Evolutionary conservation across 1,140 invertebrate genomes (phyloP), one percentile per base, ranked within the genome.

Genomic region (Drosophila melanica): DNA sequence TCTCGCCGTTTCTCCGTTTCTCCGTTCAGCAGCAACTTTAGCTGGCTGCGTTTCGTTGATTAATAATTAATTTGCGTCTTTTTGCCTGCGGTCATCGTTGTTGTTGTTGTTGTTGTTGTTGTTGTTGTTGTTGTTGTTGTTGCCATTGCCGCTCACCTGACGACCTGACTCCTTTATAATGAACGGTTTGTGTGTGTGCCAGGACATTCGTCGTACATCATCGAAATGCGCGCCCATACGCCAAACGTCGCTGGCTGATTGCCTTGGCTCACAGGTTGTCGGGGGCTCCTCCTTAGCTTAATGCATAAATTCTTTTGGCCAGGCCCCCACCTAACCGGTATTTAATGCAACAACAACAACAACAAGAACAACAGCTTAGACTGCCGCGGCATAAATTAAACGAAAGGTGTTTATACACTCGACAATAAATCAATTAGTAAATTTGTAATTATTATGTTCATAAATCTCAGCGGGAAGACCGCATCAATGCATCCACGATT

Each of bases 381-480:
- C 69, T 44, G 55, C 65, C 48, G 65, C 77, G 69, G 82, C 81
- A 81, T 85, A 85, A 85, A 85, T 85, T 85, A 85, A 86, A 75
- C 79, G 37, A 82, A 82, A 90, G 87, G 87, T 90, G 86, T 82
- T 87, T 90, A 80, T 87, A 75, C 81, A 85, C 65, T 87, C 81
- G 81, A 81, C 81, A 90, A 90, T 90, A 90, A 90, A 90, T 90
- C 89, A 90, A 90, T 90, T 90, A 90, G 64, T 67, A 85, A 90
- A 89, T 90, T 90, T 90, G 81, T 90, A 90, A 90, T 90, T 90
- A 90, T 90, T 90, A 77, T 87, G 80, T 89, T 82, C 84, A 90
- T 90, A 90, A 90, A 90, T 90, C 89, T 86, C 67, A 53, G 41
- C 55, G 63, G 42, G 70, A 75, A 75, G 72, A 39, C 62, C 47